Evolutionary conservation across 2,888 invertebrate species (phyloP).

Genomic region (Celastrina argiolus): DNA sequence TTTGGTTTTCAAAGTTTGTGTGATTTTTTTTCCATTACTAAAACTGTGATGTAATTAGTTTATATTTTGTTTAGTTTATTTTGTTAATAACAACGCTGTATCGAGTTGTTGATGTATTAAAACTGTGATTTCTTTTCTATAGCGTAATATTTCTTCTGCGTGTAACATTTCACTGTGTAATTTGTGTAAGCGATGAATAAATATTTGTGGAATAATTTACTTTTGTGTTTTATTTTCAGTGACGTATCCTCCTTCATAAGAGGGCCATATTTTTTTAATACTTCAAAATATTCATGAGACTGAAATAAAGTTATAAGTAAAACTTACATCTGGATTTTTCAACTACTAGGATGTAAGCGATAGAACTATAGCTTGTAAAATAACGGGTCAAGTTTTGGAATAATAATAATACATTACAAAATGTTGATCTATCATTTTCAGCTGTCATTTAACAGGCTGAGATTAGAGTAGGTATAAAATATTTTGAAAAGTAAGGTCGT

Average conservation of each 20-base stretch:
- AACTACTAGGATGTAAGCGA: too few relatives aligned
- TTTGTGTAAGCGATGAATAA: constrained; percentile 67
- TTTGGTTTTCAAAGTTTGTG: constrained; percentile 43
- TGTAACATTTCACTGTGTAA: constrained; percentile 62
- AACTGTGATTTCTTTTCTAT: constrained; percentile 70
- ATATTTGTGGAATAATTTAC: constrained; percentile 62
- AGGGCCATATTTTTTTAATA: too few relatives aligned
- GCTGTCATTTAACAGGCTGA: background rate
- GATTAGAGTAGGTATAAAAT: background rate
- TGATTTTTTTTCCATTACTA: constrained; percentile 59
- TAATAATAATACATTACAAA: too few relatives aligned
- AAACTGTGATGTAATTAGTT: constrained; percentile 60
- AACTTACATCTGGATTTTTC: too few relatives aligned
- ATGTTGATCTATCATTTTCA: background rate
- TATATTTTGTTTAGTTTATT: constrained; percentile 42
- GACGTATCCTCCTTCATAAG: background rate
- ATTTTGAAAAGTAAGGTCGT: constrained; percentile 13
- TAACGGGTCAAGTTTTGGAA: too few relatives aligned
- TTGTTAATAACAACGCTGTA: constrained; percentile 34
- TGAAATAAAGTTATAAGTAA: too few relatives aligned
- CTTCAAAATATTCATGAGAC: too few relatives aligned
- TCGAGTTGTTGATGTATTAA: constrained; percentile 54
- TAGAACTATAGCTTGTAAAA: too few relatives aligned
- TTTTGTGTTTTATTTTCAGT: constrained; percentile 32
- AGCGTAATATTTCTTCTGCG: constrained; percentile 54